phyloP scores from a whole-genome alignment of 2,797 vertebrate species.

The Notolepis coatsorum region DNA sequence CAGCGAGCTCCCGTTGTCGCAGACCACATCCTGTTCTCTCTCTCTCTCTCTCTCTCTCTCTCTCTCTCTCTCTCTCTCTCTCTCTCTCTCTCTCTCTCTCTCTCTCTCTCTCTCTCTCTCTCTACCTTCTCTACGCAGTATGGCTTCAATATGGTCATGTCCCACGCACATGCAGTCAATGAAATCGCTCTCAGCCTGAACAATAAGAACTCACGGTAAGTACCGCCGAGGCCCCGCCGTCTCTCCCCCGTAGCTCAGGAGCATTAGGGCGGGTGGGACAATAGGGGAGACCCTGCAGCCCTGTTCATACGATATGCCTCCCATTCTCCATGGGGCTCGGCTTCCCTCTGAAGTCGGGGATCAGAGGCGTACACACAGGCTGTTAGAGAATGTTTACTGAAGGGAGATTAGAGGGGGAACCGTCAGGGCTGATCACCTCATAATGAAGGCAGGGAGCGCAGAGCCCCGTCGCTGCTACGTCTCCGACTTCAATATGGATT shows the following conservation, averaged over 20 bases:
- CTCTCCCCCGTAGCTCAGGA: conserved; percentile 29
- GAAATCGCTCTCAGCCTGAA: conserved; percentile 98
- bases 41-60: conserved; percentile 12
- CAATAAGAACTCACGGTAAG: conserved; percentile 96
- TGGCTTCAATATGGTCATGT: conserved; percentile 98
- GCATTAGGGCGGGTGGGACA: conserved; percentile 46
- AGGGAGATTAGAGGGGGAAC: conserved; percentile 68
- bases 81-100: background rate
- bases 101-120: background rate
- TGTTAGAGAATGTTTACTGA: conserved; percentile 68
- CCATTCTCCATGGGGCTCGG: conserved; percentile 54
- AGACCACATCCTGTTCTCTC: conserved; percentile 65
- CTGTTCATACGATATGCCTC: conserved; percentile 64
- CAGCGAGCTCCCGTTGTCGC: conserved; percentile 8
- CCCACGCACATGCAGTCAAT: conserved; percentile 95
- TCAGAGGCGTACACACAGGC: conserved; percentile 53
- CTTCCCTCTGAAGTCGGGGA: conserved; percentile 62
- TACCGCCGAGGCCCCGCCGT: conserved; percentile 17
- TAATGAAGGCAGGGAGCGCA: background rate
- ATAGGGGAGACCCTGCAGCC: conserved; percentile 65
- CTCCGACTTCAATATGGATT: conserved; percentile 24
- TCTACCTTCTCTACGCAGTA: conserved; percentile 86
- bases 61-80: background rate
- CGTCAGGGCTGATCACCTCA: conserved; percentile 57
- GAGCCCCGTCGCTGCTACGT: background rate